phyloP scores from a whole-genome alignment of 2,113 vertebrate species.

The Corapipo altera region DNA sequence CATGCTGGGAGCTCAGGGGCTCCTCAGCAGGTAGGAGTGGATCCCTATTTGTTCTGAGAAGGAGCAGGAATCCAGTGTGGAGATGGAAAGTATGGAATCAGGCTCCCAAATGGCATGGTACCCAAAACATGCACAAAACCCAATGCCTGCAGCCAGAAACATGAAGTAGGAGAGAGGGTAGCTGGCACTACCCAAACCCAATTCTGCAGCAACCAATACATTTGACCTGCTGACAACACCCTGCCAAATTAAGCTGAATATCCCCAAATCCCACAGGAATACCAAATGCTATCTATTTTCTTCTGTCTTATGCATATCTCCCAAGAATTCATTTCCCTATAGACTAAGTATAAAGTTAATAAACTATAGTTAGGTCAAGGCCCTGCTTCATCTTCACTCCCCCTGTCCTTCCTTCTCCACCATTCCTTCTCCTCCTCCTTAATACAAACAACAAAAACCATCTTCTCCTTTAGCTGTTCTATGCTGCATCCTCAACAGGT shows the following conservation, averaged over 20 bases:
- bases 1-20: background rate
- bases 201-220: background rate
- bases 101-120: background rate
- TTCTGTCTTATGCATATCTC: background rate
- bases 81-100: background rate
- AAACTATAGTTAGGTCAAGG: background rate
- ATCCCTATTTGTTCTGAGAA: background rate
- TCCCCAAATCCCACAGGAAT: background rate
- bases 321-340: background rate
- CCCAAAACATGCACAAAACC: background rate
- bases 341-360: background rate
- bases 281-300: background rate
- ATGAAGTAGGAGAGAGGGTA: background rate
- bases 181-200: background rate
- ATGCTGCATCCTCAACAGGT: background rate
- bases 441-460: background rate
- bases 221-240: background rate
- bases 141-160: background rate
- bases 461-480: background rate
- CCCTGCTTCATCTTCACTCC: background rate
- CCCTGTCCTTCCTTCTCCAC: background rate
- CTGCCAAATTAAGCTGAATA: background rate
- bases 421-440: background rate
- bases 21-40: background rate
- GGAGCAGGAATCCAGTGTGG: background rate